These are phyloP conservation scores for Campylorhamphus procurvoides DNA, from an alignment of 2,113 vertebrate genomes.

Conservation along the genomic window DNA sequence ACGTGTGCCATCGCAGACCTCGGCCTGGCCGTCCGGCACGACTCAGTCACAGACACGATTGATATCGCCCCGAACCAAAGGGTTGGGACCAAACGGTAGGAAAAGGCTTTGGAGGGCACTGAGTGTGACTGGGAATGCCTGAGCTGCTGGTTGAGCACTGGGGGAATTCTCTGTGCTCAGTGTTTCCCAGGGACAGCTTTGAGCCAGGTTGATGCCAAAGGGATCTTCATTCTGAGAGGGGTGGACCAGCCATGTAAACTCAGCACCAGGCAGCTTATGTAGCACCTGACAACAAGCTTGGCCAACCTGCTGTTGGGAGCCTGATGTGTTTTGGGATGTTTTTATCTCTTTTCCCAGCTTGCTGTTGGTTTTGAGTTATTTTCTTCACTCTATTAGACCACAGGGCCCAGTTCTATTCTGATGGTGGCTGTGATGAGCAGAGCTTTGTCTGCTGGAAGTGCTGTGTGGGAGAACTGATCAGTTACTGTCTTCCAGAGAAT, in stretches of 20 bases:
- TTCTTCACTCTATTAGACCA: fast-evolving
- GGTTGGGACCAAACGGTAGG: constrained; percentile 95
- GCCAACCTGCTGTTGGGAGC: not conserved
- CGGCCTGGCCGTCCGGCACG: constrained; percentile 94
- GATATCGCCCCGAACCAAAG: constrained; percentile 97
- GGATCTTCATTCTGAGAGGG: fast-evolving
- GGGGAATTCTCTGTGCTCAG: not conserved
- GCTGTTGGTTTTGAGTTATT: not conserved
- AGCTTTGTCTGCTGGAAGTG: not conserved
- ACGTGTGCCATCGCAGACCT: constrained; percentile 97
- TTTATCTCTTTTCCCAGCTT: not conserved
- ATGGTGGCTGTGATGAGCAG: not conserved
- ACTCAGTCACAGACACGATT: constrained; percentile 94
- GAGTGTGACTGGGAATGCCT: not conserved
- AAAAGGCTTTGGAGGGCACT: fast-evolving
- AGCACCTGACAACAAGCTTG: not conserved
- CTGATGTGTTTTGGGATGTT: not conserved
- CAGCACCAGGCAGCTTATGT: not conserved
- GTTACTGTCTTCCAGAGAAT: not conserved
- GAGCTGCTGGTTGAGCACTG: not conserved
- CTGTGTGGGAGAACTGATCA: not conserved
- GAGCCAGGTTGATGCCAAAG: not conserved
- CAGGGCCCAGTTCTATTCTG: not conserved
- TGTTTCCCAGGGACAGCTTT: fast-evolving
- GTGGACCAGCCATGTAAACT: not conserved